A percentile compares a stretch with the other conserved stretches of the same genome.
Conservation (phyloP, 2,113 vertebrate species). For the Nipponia nippon region DNA sequence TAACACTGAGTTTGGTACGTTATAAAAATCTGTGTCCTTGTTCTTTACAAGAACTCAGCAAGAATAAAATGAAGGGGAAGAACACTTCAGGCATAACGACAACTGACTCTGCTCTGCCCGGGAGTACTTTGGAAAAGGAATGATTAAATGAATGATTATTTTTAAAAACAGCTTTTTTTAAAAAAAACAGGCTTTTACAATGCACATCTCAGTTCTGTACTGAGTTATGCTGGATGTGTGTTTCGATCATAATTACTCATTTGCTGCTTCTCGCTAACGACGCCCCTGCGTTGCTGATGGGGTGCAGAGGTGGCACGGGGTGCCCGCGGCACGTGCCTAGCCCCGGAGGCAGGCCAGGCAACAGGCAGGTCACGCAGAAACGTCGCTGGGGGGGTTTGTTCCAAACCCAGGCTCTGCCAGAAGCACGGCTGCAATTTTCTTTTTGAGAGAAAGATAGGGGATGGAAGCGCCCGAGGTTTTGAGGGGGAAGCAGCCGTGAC, state of each 20-base stretch:
- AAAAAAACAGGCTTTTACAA: background rate
- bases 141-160: background rate
- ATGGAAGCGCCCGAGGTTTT: background rate
- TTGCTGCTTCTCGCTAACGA: background rate
- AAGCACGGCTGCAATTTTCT: background rate
- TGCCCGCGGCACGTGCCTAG: background rate
- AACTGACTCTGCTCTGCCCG: background rate
- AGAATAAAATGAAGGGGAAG: background rate
- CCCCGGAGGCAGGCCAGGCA: background rate
- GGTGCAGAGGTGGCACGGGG: too few species aligned
- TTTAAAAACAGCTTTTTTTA: background rate
- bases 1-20: background rate
- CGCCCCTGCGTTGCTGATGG: background rate
- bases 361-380: fast-evolving
- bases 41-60: background rate
- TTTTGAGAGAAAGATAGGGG: background rate
- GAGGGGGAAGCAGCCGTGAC: background rate
- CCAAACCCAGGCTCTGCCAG: background rate
- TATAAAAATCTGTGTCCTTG: background rate
- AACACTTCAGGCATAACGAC: background rate
- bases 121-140: background rate
- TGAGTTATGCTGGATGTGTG: fast-evolving
- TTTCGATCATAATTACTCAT: fast-evolving
- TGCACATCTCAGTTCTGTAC: background rate
- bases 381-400: background rate